Conservation (phyloP, 2,888 invertebrate genomes). For the Sesia bembeciformis region DNA sequence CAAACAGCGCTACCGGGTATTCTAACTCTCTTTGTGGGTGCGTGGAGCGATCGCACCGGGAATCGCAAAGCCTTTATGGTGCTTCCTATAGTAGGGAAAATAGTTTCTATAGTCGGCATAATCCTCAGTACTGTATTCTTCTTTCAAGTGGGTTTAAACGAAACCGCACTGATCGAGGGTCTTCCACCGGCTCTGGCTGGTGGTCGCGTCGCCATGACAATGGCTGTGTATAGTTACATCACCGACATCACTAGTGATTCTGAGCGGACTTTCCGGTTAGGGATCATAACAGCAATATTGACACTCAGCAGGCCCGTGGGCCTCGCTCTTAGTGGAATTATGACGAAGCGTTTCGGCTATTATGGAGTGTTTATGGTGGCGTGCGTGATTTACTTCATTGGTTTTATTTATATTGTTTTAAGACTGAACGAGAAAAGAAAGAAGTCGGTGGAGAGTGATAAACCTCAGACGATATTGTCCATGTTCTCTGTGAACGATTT, state of each 20-base stretch:
- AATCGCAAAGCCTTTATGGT: slow-evolving; percentile 76
- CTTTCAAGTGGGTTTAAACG: slow-evolving; percentile 67
- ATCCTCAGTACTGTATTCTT: slow-evolving; percentile 75
- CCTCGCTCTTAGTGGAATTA: slow-evolving; percentile 69
- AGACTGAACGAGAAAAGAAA: slow-evolving; percentile 49
- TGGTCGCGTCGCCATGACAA: slow-evolving; percentile 74
- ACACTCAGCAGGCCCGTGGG: slow-evolving; percentile 70
- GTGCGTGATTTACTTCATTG: slow-evolving; percentile 55
- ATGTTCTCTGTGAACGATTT: slow-evolving; percentile 53
- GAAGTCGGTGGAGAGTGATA: slow-evolving; percentile 44
- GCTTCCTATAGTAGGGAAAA: slow-evolving; percentile 73
- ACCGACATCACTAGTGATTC: slow-evolving; percentile 74
- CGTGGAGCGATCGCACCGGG: slow-evolving; percentile 78
- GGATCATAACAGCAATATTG: slow-evolving; percentile 72
- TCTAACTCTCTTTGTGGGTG: slow-evolving; percentile 73
- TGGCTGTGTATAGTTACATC: slow-evolving; percentile 77
- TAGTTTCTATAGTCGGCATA: slow-evolving; percentile 68
- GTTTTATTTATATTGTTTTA: slow-evolving; percentile 57
- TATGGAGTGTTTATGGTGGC: slow-evolving; percentile 62
- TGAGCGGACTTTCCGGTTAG: slow-evolving; percentile 77
- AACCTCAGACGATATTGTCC: slow-evolving; percentile 32
- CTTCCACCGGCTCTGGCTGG: slow-evolving; percentile 77
- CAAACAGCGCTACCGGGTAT: slow-evolving; percentile 74
- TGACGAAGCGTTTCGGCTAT: slow-evolving; percentile 62
- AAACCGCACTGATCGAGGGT: slow-evolving; percentile 71